Evolutionary conservation across 2,888 invertebrate species (phyloP).

Genomic region (Synanthedon andrenaeformis): DNA sequence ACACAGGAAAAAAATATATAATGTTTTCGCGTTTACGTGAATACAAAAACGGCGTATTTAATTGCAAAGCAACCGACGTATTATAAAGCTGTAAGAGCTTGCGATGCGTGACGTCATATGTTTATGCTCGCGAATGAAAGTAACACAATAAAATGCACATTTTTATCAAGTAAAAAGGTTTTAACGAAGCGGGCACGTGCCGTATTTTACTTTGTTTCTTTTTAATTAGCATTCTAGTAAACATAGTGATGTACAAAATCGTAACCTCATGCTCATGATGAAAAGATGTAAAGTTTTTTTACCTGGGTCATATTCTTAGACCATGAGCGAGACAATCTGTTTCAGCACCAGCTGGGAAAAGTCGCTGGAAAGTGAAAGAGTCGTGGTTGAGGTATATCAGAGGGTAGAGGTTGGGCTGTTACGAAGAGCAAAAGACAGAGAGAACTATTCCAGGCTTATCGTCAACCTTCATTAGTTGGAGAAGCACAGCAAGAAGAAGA

Average conservation of each 20-base stretch:
- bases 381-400: too few species aligned
- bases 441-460: too few species aligned
- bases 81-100: neutral
- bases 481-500: too few species aligned
- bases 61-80: neutral
- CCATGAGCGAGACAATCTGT: neutral
- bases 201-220: neutral
- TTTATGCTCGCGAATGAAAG: neutral
- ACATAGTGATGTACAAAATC: neutral
- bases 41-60: neutral
- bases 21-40: too few species aligned
- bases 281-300: neutral
- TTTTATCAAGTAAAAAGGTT: neutral
- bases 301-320: neutral
- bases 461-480: too few species aligned
- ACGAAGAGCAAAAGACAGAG: too few species aligned
- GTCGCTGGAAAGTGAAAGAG: too few species aligned
- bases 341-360: too few species aligned
- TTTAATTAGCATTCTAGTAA: neutral
- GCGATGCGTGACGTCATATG: neutral
- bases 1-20: too few species aligned
- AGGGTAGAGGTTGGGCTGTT: too few species aligned
- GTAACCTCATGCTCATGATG: too few species aligned
- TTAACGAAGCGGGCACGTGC: neutral
- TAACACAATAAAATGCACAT: neutral